A percentile compares a stretch with the other conserved stretches of the same genome.
phyloP scores from a whole-genome alignment of 2,113 vertebrate genomes.

The Grus americana region DNA sequence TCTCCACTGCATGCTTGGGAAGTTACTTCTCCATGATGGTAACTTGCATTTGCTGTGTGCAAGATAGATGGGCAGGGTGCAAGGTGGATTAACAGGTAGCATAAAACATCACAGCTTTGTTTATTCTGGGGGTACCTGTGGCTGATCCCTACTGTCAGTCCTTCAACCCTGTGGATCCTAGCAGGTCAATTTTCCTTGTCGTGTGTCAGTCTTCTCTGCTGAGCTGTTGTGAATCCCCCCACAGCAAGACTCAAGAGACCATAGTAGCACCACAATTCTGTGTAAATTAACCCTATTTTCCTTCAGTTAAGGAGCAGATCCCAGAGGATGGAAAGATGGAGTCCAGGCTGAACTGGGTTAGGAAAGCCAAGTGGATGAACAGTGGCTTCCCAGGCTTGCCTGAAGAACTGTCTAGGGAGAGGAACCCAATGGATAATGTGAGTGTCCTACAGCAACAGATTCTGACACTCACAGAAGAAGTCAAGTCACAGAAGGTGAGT shows the following conservation, averaged over 20 bases:
- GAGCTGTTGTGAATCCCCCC: not conserved
- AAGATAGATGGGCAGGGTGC: not conserved
- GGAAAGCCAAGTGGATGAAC: slow-evolving; percentile 68
- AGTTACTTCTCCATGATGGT: not conserved
- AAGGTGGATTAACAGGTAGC: not conserved
- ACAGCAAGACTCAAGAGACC: not conserved
- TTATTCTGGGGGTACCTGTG: not conserved
- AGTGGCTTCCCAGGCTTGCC: slow-evolving; percentile 66
- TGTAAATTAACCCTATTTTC: not conserved
- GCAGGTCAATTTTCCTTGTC: not conserved
- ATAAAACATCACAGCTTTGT: not conserved
- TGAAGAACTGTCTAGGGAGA: slow-evolving; percentile 58
- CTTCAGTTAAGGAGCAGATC: slow-evolving; percentile 30
- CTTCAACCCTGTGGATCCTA: not conserved
- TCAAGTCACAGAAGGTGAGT: slow-evolving; percentile 91
- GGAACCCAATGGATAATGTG: slow-evolving; percentile 62
- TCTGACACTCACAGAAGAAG: slow-evolving; percentile 80
- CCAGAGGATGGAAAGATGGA: slow-evolving; percentile 24
- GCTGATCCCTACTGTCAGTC: not conserved
- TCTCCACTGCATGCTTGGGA: not conserved
- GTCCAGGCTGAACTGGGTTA: slow-evolving; percentile 48
- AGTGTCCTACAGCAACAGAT: slow-evolving; percentile 82
- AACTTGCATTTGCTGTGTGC: not conserved
- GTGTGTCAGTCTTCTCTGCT: not conserved
- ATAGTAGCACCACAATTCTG: not conserved